Percentiles rank a stretch among this genome's conserved stretches.
These are phyloP conservation scores for Paralinhomoeus sp. DNA, from an alignment of 2,888 invertebrate genomes.

Conservation along the genomic window DNA sequence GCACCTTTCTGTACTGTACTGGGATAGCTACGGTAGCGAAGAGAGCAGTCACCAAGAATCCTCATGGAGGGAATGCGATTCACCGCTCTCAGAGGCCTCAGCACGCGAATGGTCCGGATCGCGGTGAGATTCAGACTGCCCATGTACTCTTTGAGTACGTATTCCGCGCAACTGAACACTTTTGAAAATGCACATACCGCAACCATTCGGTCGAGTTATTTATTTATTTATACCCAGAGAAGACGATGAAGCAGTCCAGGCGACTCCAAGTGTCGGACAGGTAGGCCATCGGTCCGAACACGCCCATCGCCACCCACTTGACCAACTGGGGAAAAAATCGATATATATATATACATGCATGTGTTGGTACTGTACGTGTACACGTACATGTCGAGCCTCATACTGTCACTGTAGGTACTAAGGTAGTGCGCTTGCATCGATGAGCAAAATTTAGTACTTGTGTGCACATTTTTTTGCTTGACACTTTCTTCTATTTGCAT, in stretches of 20 bases:
- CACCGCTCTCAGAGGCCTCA: slow-evolving; percentile 85
- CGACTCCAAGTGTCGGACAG: slow-evolving; percentile 96
- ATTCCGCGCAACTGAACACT: slow-evolving; percentile 30
- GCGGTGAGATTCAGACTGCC: slow-evolving; percentile 95
- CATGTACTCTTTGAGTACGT: slow-evolving; percentile 50
- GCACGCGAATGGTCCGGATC: slow-evolving; percentile 85
- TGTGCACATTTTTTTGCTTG: no score
- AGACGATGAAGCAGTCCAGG: slow-evolving; percentile 87
- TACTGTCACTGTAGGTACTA: no score
- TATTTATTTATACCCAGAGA: slow-evolving; percentile 85
- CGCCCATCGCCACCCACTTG: slow-evolving; percentile 94
- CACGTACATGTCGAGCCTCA: no score
- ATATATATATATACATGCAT: no score
- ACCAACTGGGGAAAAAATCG: slow-evolving; percentile 40
- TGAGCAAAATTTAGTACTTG: no score
- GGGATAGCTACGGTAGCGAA: no score
- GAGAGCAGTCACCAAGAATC: slow-evolving; percentile 13
- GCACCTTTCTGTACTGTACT: no score
- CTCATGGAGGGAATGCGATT: slow-evolving; percentile 86
- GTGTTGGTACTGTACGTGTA: no score
- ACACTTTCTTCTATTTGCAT: no score
- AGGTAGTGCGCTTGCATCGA: no score
- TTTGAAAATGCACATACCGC: neutral
- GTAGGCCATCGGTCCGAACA: slow-evolving; percentile 67
- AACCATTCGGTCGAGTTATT: no score